A percentile compares a stretch with the other conserved stretches of the same genome.
These are phyloP conservation scores for Pantala flavescens DNA, from an alignment of 1,140 invertebrate genomes.

Conservation along the genomic window DNA sequence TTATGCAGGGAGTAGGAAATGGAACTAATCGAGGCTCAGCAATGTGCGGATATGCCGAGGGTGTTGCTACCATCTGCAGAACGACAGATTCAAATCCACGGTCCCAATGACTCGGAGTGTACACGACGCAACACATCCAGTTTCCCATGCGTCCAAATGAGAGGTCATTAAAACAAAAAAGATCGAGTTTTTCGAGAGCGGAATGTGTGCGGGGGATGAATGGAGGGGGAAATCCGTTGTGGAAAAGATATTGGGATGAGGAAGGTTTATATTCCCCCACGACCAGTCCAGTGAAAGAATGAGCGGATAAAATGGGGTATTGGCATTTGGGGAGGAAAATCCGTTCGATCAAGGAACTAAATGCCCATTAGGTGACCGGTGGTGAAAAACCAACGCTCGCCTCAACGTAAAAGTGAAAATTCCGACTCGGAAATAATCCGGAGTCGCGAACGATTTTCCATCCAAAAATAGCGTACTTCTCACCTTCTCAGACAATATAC, in stretches of 20 bases:
- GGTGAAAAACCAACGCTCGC: not conserved
- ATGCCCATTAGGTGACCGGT: not conserved
- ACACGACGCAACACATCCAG: not conserved
- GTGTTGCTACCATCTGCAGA: not conserved
- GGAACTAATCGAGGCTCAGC: not conserved
- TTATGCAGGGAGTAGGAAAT: not conserved
- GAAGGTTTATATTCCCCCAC: not conserved
- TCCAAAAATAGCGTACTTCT: no score
- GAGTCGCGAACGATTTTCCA: no score
- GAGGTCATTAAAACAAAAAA: not conserved
- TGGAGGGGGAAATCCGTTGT: not conserved
- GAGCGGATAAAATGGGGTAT: not conserved
- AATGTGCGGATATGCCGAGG: not conserved
- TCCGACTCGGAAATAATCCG: not conserved
- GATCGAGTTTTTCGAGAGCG: not conserved
- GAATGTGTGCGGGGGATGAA: not conserved
- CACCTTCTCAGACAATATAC: no score
- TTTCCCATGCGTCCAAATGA: not conserved
- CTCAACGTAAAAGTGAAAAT: not conserved
- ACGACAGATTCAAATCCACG: no score
- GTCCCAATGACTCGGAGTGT: not conserved
- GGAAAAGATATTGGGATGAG: not conserved
- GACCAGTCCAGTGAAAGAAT: not conserved
- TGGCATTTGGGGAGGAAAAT: not conserved
- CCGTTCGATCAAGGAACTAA: not conserved